These are phyloP conservation scores for Tethya wilhelma DNA, from an alignment of 37 sponge, comb jelly and placozoan species.

Conservation along the genomic window DNA sequence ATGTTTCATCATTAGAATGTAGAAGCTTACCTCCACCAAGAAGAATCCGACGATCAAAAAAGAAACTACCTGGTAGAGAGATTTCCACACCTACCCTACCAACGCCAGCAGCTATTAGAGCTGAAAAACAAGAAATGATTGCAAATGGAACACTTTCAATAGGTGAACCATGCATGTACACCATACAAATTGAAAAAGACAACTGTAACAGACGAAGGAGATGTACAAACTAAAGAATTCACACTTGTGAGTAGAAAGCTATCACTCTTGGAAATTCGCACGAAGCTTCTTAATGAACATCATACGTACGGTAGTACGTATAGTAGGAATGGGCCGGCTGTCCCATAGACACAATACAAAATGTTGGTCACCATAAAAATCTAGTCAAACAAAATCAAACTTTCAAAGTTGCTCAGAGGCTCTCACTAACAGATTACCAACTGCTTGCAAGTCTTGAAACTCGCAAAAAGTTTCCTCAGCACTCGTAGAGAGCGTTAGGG, in stretches of 20 bases:
- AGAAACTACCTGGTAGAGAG: background rate
- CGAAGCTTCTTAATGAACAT: conserved; percentile 21
- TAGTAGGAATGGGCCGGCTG: too few relatives aligned
- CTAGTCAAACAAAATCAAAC: too few relatives aligned
- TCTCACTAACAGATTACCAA: too few relatives aligned
- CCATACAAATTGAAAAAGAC: conserved; percentile 2
- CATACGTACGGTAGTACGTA: too few relatives aligned
- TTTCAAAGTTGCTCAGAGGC: too few relatives aligned
- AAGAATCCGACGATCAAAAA: background rate
- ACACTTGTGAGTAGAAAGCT: conserved; percentile 35
- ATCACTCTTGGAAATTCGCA: conserved; percentile 23
- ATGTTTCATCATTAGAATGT: background rate
- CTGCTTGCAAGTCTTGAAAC: too few relatives aligned
- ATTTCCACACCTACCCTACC: background rate
- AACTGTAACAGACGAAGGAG: background rate
- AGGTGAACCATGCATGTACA: conserved; percentile 15
- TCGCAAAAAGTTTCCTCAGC: too few relatives aligned
- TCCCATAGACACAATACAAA: too few relatives aligned
- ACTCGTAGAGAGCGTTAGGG: too few relatives aligned
- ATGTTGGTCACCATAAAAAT: too few relatives aligned
- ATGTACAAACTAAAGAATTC: background rate
- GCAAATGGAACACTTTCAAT: conserved; percentile 9
- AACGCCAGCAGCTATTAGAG: background rate
- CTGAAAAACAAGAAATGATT: conserved; percentile 7
- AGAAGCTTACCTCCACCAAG: background rate